Base-by-base conservation (phyloP, 2,113 vertebrate species). In the Phylloscopus whistleri region DNA sequence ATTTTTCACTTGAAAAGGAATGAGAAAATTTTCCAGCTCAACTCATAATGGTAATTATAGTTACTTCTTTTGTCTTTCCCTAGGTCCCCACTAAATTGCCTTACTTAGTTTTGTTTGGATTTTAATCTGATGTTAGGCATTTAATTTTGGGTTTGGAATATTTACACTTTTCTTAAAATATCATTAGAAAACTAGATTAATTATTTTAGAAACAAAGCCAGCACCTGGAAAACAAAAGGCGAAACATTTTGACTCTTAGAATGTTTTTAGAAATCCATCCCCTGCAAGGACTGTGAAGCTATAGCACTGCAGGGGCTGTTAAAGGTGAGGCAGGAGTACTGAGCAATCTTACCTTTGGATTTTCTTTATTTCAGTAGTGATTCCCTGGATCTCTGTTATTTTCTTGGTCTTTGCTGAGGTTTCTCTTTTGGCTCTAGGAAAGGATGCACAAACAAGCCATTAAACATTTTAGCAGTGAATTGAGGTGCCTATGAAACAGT, bases 401-500 rank as follows among this genome's bases (percentile, higher is more conserved):
- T 98, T 99, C 94, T 99, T 98, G 83, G 97, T 86, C 81, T 98
- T 99, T 28, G 96, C 96, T 96, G 98, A 98, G 9, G 97, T 98
- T 96, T 99, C 99, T 91, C 83, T 98, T 89, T 98, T 98, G 53
- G 98, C 98, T 75, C 99, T 99, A 58, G 66, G 66, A 63, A 95
- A 69, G 37, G 59, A 73, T 20, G 10, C 30, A 90, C 19, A 63
- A 69, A 64, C 5, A 55, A 85, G 7, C 18, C 48, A 69, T 35
- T 31, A 59, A 83, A 74, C 7, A n/a, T 15, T 69, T 64, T 5
- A 72, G 31, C 11, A 37, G 62, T 53, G 58, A 89, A 30, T 5
- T 41, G 56, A 81, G 64, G 7, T 48, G 33, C 10, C 6, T 39
- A 4, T 69, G 37, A 59, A 76, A 30, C n/a, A n/a, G 33, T 12